Evolutionary conservation across 1,140 invertebrate genomes (phyloP).

Genomic region (Drosophila nigromelanica): DNA sequence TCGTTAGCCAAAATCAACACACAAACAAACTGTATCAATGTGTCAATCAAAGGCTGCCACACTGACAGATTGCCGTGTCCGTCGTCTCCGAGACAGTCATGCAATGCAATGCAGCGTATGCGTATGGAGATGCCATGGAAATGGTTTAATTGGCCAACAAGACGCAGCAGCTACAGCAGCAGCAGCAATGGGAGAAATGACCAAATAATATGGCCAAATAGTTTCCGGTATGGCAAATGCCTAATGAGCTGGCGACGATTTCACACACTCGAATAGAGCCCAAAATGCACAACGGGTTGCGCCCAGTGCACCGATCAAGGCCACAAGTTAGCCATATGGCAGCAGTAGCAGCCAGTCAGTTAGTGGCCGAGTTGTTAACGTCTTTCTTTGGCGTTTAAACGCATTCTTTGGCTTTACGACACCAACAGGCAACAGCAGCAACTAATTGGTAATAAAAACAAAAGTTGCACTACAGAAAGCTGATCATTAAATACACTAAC

Average conservation of each 20-base stretch:
- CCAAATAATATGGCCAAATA: constrained; percentile 81
- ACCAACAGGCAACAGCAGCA: neutral
- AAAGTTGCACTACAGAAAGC: neutral
- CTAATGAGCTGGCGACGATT: constrained; percentile 73
- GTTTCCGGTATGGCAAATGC: constrained; percentile 73
- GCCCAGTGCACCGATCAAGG: constrained; percentile 11
- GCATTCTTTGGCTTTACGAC: constrained; percentile 16
- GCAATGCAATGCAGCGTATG: neutral
- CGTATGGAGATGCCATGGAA: constrained; percentile 33
- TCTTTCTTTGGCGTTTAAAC: constrained; percentile 24
- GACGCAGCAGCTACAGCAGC: constrained; percentile 3
- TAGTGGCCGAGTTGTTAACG: constrained; percentile 4
- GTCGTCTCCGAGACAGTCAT: neutral
- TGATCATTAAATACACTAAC: neutral
- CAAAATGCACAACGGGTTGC: constrained; percentile 11
- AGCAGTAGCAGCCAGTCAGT: neutral
- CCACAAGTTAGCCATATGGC: constrained; percentile 11
- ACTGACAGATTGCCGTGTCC: constrained; percentile 46
- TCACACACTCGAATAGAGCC: constrained; percentile 49
- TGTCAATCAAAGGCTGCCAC: constrained; percentile 60
- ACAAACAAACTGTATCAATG: constrained; percentile 70
- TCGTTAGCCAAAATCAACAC: constrained; percentile 13
- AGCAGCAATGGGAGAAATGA: constrained; percentile 43
- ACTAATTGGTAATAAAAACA: constrained; percentile 23
- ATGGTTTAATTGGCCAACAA: constrained; percentile 57